Conservation (phyloP, 2,797 vertebrate species). For the Salmo trutta region DNA sequence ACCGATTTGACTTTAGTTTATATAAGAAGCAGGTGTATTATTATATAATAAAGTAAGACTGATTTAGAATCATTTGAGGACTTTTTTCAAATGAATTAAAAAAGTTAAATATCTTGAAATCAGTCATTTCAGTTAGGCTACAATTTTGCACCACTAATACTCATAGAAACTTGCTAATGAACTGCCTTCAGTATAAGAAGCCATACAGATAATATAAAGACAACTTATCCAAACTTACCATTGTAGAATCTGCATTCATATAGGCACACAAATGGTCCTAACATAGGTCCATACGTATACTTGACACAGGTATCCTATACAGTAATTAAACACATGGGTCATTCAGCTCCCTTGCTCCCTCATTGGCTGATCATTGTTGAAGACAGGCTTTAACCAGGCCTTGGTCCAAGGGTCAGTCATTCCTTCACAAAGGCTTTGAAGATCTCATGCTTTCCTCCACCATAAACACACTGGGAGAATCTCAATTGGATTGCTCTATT, state of each 20-base stretch:
- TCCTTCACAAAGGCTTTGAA: neutral
- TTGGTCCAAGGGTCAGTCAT: conserved; percentile 7
- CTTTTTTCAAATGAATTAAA: too few relatives aligned
- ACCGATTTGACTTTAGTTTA: too few relatives aligned
- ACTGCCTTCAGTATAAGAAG: neutral
- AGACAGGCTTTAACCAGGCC: neutral
- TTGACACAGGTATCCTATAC: neutral
- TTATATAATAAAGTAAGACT: too few relatives aligned
- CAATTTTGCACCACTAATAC: too few relatives aligned
- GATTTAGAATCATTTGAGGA: too few relatives aligned
- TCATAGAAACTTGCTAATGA: neutral
- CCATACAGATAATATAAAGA: neutral
- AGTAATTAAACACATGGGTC: neutral
- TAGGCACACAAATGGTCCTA: conserved; percentile 3
- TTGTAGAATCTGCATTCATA: neutral
- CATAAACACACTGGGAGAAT: neutral
- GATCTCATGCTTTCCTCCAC: neutral
- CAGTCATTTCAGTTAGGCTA: too few relatives aligned
- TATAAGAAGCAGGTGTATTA: too few relatives aligned
- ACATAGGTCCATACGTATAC: neutral
- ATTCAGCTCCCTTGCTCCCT: neutral
- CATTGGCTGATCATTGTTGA: neutral
- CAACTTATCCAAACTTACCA: neutral
- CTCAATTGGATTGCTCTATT: neutral
- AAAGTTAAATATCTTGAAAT: too few relatives aligned